A percentile compares a stretch with the other conserved stretches of the same genome.
Evolutionary conservation across 2,797 vertebrate genomes (phyloP).

Genomic region (Lagocephalus sceleratus): DNA sequence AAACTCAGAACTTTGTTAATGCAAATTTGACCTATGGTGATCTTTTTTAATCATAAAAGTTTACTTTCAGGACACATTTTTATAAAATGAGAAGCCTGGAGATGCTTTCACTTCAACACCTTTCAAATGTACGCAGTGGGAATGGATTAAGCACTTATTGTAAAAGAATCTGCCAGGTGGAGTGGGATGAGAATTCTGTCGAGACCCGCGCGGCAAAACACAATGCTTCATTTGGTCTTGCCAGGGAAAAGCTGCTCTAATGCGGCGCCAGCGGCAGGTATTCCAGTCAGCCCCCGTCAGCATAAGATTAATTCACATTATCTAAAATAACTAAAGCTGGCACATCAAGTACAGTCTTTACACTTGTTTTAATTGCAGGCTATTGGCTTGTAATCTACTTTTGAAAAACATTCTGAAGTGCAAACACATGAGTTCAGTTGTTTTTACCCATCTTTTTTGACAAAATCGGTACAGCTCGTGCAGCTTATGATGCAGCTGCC

Average conservation of each 20-base stretch:
- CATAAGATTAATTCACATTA: slow-evolving; percentile 21
- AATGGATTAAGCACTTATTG: neutral
- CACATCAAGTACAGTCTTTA: neutral
- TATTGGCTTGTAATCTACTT: neutral
- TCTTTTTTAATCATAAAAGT: neutral
- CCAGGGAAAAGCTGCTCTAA: slow-evolving; percentile 15
- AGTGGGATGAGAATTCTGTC: neutral
- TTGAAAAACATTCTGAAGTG: neutral
- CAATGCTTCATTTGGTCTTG: slow-evolving; percentile 25
- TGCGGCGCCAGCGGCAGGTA: slow-evolving; percentile 34
- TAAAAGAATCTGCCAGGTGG: slow-evolving; percentile 9
- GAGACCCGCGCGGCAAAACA: slow-evolving; percentile 23
- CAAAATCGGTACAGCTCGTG: too few relatives aligned
- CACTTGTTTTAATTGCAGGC: neutral
- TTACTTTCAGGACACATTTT: neutral
- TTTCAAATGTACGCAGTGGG: neutral
- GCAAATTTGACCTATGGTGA: neutral
- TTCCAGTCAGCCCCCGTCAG: slow-evolving; percentile 18
- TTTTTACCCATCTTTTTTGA: too few relatives aligned
- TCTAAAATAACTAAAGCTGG: neutral
- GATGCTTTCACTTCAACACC: neutral
- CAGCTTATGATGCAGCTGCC: too few relatives aligned
- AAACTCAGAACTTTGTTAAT: neutral
- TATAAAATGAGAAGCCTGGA: neutral
- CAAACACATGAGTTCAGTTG: too few relatives aligned